Conservation (phyloP, 1,140 invertebrate species). For the Homarus americanus region DNA sequence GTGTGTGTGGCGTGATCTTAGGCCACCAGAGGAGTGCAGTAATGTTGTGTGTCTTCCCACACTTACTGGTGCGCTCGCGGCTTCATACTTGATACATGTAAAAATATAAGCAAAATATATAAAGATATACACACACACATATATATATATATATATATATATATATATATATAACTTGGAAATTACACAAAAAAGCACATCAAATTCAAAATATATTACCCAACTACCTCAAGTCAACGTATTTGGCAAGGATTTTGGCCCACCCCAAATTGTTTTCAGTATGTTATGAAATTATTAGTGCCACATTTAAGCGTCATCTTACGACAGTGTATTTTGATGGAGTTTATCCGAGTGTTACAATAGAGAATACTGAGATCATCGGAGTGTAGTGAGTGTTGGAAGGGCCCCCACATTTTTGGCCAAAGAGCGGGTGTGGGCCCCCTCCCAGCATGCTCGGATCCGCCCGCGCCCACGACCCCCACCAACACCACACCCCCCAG, state of each 20-base stretch:
- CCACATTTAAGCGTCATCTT: neutral
- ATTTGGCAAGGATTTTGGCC: too few relatives aligned
- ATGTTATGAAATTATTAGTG: neutral
- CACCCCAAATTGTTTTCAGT: neutral
- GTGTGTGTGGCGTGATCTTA: slow-evolving; percentile 21
- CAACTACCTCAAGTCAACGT: too few relatives aligned
- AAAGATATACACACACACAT: too few relatives aligned
- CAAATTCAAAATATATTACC: too few relatives aligned
- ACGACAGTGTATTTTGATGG: neutral
- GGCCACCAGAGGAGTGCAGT: neutral
- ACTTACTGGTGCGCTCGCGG: too few relatives aligned
- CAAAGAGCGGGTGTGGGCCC: slow-evolving; percentile 39
- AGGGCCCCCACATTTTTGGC: slow-evolving; percentile 41
- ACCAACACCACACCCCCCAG: slow-evolving; percentile 41
- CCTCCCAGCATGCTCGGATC: slow-evolving; percentile 53
- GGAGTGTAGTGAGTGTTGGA: slow-evolving; percentile 17
- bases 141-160: too few relatives aligned
- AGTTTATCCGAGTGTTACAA: neutral
- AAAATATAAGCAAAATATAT: too few relatives aligned
- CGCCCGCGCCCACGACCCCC: slow-evolving; percentile 28
- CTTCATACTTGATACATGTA: too few relatives aligned
- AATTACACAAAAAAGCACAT: too few relatives aligned
- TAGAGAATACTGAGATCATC: slow-evolving; percentile 30
- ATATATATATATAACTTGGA: too few relatives aligned
- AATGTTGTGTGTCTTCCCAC: neutral